Base-by-base conservation (phyloP, 2,888 invertebrate genomes). In the Synergus itoensis region DNA sequence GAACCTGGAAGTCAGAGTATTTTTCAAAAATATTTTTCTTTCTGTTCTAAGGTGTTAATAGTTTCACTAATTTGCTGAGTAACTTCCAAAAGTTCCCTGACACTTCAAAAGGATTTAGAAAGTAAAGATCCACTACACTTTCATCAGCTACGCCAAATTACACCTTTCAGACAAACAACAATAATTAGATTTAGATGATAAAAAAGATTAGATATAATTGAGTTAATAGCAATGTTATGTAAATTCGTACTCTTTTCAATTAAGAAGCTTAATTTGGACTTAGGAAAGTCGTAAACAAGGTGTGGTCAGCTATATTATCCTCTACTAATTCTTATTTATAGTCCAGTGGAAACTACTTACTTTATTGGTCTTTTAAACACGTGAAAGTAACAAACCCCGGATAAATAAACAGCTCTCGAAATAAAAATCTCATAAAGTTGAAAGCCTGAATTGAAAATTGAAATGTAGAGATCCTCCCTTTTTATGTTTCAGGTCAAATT, bases 401-500 rank as follows among this genome's bases (percentile, higher is more conserved):
- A 60, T 21, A 12, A 60, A 60, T 60, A 60, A 60, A 18, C 21
- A 53, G n/a, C 53, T 53, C 9, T 53, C 9, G 45, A n/a, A 64
- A 64, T n/a, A n/a, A 64, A 28, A 64, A 14, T n/a, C 40, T 36
- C 36, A n/a, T 36, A 11, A n/a, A 64, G 40, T 64, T 64, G 9
- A 53, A 53, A 53, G 53, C 53, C 1, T 53, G 5, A 60, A 65
- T 48, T 45, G 28, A 67, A 60, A 40, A 69, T 7, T 60, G 76
- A n/a, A 48, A 53, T 64, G 28, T 41, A 60, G 45, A 63, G 41
- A 64, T 64, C 21, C 41, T 63, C 18, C 12, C 5, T 67, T 63
- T 78, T 63, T 45, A n/a, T 67, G 57, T 80, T 64, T 28, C 79
- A 91, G 90, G 93, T 99, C 91, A 99, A 99, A 93, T 99, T 99